These are phyloP conservation scores for Cotesia vestalis DNA, from an alignment of 1,140 invertebrate genomes.

Conservation along the genomic window DNA sequence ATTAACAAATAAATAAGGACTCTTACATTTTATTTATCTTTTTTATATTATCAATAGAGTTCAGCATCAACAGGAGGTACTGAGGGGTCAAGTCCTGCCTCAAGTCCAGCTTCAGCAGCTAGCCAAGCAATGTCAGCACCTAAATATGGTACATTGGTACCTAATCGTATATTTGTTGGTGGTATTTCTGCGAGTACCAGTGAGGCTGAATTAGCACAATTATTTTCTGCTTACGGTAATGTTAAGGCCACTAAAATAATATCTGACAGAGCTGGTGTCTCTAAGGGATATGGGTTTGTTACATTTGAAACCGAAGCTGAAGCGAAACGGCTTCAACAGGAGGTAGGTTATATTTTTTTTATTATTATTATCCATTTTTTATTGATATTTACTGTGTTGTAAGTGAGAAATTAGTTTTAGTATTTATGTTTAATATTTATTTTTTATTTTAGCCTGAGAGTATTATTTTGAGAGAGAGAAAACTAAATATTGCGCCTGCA, in stretches of 20 bases:
- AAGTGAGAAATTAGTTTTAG: slow-evolving; percentile 16
- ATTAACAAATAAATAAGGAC: neutral
- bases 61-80: slow-evolving; percentile 63
- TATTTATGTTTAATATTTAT: slow-evolving; percentile 28
- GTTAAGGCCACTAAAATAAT: slow-evolving; percentile 96
- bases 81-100: slow-evolving; percentile 65
- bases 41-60: slow-evolving; percentile 53
- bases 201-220: slow-evolving; percentile 81
- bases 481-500: slow-evolving; percentile 89
- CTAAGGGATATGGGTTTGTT: slow-evolving; percentile 95
- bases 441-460: slow-evolving; percentile 71
- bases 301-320: slow-evolving; percentile 94
- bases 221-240: slow-evolving; percentile 87
- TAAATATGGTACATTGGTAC: slow-evolving; percentile 83
- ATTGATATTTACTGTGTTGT: slow-evolving; percentile 8
- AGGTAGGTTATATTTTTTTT: slow-evolving; percentile 57
- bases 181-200: slow-evolving; percentile 89
- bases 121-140: slow-evolving; percentile 70
- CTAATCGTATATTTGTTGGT: slow-evolving; percentile 94
- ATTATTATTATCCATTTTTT: slow-evolving; percentile 4
- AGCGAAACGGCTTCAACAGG: slow-evolving; percentile 77
- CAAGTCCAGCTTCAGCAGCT: slow-evolving; percentile 62
- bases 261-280: slow-evolving; percentile 89
- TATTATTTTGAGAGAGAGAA: slow-evolving; percentile 81
- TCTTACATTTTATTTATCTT: slow-evolving; percentile 13